Base-by-base conservation (phyloP, 2,797 vertebrate genomes). In the Sandelia bainsii region DNA sequence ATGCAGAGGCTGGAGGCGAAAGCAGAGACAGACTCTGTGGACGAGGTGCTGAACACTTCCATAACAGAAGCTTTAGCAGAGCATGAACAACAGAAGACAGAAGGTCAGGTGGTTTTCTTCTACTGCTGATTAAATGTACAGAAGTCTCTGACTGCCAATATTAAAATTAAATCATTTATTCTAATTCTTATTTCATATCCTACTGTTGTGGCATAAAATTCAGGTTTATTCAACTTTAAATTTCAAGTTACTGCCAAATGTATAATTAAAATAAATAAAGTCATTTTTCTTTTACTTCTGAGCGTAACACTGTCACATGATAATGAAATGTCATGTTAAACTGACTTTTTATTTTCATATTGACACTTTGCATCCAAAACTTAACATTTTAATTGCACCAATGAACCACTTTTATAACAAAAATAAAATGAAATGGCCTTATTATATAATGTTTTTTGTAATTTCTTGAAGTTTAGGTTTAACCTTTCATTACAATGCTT, bases 1-100 rank as follows among this genome's bases (percentile, higher is more conserved):
- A 1, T 74, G 61, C 66, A 92, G 92, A 87, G 71, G 51, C 25
- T 82, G 54, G 87, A 90, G 23, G 0, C 66, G 46, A 85, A 75
- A 51, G 8, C 65, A 1, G 86, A 78, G 13, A 49, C 34, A 57
- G 83, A 92, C 39, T 84, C 80, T 10, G 23, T 50, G 56, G 81
- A 89, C 8, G 81, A 71, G 6, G 46, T 7, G 7, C 37, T 74
- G 27, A 80, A 60, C 44, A 27, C 63, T 12, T 79, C 80, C 14
- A 34, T 32, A 40, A 56, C 69, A 0, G 86, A 82, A 34, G 25
- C 25, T 54, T 11, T 32, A 3, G 85, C 74, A 49, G 77, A 86
- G 59, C 42, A 12, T 27, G 64, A 62, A 1, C 56, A 75, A 27
- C 56, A 70, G 44, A 58, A 63, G 60, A 63, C 20, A 32, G 75